A percentile compares a stretch with the other conserved stretches of the same genome.
phyloP scores from a whole-genome alignment of 2,888 invertebrate genomes.

The Chrysolina haemoptera region DNA sequence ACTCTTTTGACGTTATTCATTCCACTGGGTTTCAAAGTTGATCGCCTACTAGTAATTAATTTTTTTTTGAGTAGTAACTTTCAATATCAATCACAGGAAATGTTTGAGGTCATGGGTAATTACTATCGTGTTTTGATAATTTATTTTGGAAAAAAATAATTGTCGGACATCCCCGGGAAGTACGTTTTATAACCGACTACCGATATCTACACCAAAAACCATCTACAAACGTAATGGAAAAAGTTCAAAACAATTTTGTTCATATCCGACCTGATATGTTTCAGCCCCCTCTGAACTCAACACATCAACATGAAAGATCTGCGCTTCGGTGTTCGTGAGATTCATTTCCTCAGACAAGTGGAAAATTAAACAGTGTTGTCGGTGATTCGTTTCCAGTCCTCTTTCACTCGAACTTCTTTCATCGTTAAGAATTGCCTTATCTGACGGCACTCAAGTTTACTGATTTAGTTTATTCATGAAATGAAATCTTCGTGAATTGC shows the following conservation, averaged over 20 bases:
- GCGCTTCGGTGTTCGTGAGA: neutral
- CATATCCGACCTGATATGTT: conserved; percentile 1
- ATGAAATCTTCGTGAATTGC: neutral
- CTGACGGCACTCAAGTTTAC: neutral
- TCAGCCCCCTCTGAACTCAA: neutral
- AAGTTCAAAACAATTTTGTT: neutral
- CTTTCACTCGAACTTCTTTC: conserved; percentile 1
- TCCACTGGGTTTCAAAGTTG: too few relatives aligned
- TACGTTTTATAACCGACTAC: conserved; percentile 70
- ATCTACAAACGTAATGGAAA: neutral
- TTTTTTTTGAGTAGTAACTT: too few relatives aligned
- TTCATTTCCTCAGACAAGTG: conserved; percentile 37
- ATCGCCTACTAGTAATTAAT: too few relatives aligned
- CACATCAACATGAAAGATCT: conserved; percentile 31
- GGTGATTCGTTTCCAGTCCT: conserved; percentile 21
- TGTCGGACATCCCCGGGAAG: too few relatives aligned
- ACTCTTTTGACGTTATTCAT: too few relatives aligned
- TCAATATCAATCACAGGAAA: too few relatives aligned
- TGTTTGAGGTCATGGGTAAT: too few relatives aligned
- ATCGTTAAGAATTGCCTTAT: conserved; percentile 7
- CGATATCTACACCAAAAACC: neutral
- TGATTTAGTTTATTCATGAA: conserved; percentile 1
- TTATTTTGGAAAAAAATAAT: too few relatives aligned
- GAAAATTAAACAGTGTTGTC: conserved; percentile 36
- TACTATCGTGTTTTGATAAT: too few relatives aligned